These are phyloP conservation scores for Tachystola acroxantha DNA, from an alignment of 2,888 invertebrate species.

Conservation along the genomic window DNA sequence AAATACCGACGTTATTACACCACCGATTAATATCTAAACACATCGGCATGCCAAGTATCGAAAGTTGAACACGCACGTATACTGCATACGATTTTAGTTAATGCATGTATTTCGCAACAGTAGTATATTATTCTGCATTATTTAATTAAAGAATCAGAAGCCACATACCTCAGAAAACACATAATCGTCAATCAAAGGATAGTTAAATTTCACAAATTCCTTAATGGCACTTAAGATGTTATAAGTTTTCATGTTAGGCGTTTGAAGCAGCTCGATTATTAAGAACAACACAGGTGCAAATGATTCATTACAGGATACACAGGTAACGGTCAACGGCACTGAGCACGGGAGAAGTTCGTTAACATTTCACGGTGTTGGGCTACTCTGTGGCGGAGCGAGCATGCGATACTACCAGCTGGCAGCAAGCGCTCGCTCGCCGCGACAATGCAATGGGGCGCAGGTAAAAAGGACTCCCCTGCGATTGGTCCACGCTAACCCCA, in stretches of 20 bases:
- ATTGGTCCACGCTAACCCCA: conserved; percentile 22
- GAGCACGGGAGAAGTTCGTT: conserved; percentile 20
- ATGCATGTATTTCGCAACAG: conserved; percentile 2
- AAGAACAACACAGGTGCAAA: conserved; percentile 32
- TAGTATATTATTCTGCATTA: neutral
- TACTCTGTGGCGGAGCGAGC: neutral
- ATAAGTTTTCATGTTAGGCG: conserved; percentile 32
- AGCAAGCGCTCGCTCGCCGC: neutral
- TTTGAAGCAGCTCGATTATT: conserved; percentile 24
- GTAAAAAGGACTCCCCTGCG: conserved; percentile 37
- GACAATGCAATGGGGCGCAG: conserved; percentile 33
- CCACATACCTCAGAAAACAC: conserved; percentile 11
- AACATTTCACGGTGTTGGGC: conserved; percentile 20
- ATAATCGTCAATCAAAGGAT: conserved; percentile 33
- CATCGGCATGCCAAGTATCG: conserved; percentile 9
- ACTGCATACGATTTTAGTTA: conserved; percentile 3
- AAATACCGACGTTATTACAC: conserved; percentile 11
- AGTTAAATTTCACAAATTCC: conserved; percentile 36
- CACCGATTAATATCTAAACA: conserved; percentile 8
- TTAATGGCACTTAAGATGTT: conserved; percentile 30
- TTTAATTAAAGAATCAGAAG: neutral
- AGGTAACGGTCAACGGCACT: conserved; percentile 17
- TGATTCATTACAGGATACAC: conserved; percentile 18
- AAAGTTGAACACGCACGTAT: conserved; percentile 7
- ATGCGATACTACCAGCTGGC: conserved; percentile 12